These are phyloP conservation scores for Panzeria rudis DNA, from an alignment of 2,888 invertebrate genomes.

Conservation along the genomic window DNA sequence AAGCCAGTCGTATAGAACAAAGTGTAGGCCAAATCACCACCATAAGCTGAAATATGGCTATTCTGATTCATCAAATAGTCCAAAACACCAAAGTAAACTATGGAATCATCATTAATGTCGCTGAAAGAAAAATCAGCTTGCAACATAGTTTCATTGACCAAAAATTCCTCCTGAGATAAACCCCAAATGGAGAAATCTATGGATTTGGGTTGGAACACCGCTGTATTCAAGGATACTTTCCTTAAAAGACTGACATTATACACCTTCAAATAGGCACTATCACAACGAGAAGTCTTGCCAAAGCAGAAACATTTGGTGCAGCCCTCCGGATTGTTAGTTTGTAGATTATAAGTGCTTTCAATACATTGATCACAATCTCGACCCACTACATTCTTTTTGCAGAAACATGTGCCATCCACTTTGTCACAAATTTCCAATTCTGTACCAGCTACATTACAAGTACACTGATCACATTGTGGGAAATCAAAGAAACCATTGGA, in stretches of 20 bases:
- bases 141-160: constrained; percentile 82
- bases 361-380: constrained; percentile 93
- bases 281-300: constrained; percentile 94
- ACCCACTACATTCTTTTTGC: constrained; percentile 90
- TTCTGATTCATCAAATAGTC: constrained; percentile 82
- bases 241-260: constrained; percentile 82
- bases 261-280: constrained; percentile 88
- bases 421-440: constrained; percentile 95
- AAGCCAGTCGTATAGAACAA: constrained; percentile 88
- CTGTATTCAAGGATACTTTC: constrained; percentile 79
- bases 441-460: constrained; percentile 92
- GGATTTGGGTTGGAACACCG: constrained; percentile 76
- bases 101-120: constrained; percentile 78
- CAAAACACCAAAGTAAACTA: constrained; percentile 82
- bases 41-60: constrained; percentile 95
- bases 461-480: constrained; percentile 94
- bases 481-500: constrained; percentile 92
- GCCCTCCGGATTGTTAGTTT: constrained; percentile 92
- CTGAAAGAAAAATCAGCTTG: constrained; percentile 81
- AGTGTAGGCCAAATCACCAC: constrained; percentile 91
- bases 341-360: constrained; percentile 95
- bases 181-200: constrained; percentile 80
- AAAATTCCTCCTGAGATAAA: constrained; percentile 77
- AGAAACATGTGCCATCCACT: constrained; percentile 87
- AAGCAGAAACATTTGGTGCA: constrained; percentile 99